Evolutionary conservation across 1,140 invertebrate genomes (phyloP).

Genomic region (Zaprionus davidi): DNA sequence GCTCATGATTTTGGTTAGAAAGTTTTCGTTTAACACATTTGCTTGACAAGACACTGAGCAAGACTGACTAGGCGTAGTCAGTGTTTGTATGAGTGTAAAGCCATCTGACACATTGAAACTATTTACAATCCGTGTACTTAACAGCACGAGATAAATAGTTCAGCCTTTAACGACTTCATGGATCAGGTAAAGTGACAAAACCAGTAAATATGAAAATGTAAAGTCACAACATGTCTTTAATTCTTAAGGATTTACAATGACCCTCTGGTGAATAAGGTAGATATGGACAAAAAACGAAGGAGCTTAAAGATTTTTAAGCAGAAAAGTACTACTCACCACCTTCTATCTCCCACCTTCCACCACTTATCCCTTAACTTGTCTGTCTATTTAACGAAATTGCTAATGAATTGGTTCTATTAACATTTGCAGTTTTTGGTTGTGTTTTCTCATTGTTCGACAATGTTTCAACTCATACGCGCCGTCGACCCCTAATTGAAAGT

Average conservation of each 20-base stretch:
- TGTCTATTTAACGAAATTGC: not conserved
- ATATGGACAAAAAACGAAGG: not conserved
- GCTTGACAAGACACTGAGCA: slow-evolving; percentile 23
- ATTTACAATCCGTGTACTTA: not conserved
- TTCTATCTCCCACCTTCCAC: not conserved
- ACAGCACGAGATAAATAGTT: not conserved
- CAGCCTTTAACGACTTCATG: not conserved
- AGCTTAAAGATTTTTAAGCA: not conserved
- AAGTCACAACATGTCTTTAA: too few relatives aligned
- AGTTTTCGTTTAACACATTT: slow-evolving; percentile 70
- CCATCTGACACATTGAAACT: slow-evolving; percentile 6
- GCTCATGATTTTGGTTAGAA: slow-evolving; percentile 70
- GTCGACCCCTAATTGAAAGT: slow-evolving; percentile 33
- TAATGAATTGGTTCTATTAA: not conserved
- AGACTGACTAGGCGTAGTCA: not conserved
- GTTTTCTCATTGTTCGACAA: slow-evolving; percentile 1
- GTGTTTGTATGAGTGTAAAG: not conserved
- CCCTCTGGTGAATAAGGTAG: not conserved
- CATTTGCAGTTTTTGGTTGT: not conserved
- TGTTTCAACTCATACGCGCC: slow-evolving; percentile 6
- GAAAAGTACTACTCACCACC: not conserved
- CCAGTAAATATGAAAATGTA: not conserved
- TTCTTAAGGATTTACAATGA: too few relatives aligned
- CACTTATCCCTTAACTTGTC: not conserved
- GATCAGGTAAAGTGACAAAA: not conserved